phyloP scores from a whole-genome alignment of 1,140 invertebrate genomes.

The Drosophila leontia region DNA sequence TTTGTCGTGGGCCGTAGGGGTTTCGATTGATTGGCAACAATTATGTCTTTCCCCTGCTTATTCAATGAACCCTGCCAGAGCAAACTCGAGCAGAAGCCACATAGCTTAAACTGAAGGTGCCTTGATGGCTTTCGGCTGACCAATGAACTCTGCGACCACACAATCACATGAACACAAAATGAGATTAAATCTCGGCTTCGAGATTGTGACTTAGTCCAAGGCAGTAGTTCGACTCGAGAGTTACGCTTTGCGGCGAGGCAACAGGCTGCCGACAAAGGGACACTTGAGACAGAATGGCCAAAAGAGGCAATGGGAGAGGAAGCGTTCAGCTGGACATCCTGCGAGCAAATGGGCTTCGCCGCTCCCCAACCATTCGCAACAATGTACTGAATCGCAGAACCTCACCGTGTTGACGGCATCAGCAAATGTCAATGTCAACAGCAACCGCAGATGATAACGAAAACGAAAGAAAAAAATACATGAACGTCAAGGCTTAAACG shows the following conservation, averaged over 20 bases:
- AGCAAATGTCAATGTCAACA: conserved; percentile 83
- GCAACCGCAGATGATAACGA: conserved; percentile 29
- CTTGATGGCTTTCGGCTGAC: conserved; percentile 54
- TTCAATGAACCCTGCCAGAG: conserved; percentile 46
- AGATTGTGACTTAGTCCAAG: conserved; percentile 48
- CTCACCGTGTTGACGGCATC: conserved; percentile 43
- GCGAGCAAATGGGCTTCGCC: conserved; percentile 35
- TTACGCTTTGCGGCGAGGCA: conserved; percentile 63
- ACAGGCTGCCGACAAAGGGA: conserved; percentile 58
- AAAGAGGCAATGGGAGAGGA: conserved; percentile 16
- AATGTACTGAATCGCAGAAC: conserved; percentile 20
- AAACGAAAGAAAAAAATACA: conserved; percentile 32
- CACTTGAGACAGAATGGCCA: conserved; percentile 63
- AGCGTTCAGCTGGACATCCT: conserved; percentile 60
- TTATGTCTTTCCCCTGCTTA: conserved; percentile 44
- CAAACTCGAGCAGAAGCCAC: conserved; percentile 3
- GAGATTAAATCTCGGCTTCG: conserved; percentile 10
- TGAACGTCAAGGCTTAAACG: conserved; percentile 55
- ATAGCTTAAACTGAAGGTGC: conserved; percentile 53
- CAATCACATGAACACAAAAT: conserved; percentile 2
- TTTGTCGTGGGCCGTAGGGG: conserved; percentile 43
- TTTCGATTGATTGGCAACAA: conserved; percentile 58
- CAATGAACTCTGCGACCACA: conserved; percentile 50
- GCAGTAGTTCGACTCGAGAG: conserved; percentile 52
- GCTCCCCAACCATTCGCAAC: background rate